These are phyloP conservation scores for Theropithecus gelada DNA, from an alignment of 2,113 vertebrate genomes.

Conservation along the genomic window DNA sequence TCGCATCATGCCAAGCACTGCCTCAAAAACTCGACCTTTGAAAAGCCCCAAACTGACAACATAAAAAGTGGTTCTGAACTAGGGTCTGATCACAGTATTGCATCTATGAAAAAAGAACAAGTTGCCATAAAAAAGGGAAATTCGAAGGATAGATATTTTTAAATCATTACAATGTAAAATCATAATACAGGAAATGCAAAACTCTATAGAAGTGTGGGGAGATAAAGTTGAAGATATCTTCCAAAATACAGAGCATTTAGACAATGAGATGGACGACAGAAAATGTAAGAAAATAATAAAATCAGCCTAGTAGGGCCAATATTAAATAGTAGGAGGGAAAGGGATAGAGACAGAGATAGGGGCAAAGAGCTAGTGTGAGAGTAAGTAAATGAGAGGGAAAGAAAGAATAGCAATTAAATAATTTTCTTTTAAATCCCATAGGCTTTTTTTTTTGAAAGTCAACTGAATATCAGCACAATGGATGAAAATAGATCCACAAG, in stretches of 20 bases:
- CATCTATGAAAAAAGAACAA: background rate
- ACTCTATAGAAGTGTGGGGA: background rate
- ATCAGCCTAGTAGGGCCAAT: background rate
- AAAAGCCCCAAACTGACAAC: slow-evolving; percentile 5
- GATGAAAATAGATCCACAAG: background rate
- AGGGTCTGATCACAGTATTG: background rate
- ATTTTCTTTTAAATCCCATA: background rate
- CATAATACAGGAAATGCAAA: background rate
- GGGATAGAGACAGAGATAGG: background rate
- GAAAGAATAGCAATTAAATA: background rate
- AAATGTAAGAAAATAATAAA: background rate
- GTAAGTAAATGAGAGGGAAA: background rate
- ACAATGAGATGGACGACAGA: background rate
- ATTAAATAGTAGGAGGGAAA: background rate
- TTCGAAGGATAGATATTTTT: background rate
- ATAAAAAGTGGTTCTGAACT: background rate
- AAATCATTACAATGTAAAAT: background rate
- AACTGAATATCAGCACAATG: background rate
- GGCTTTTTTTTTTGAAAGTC: no score
- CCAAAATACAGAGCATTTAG: background rate
- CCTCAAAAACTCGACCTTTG: background rate
- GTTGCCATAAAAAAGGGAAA: background rate
- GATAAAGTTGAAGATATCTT: background rate
- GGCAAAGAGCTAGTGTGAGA: background rate
- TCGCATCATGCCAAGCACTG: background rate